Evolutionary conservation across 1,140 invertebrate species (phyloP), one percentile per base, ranked within the genome.

Genomic region (Holcopasites calliopsidis): DNA sequence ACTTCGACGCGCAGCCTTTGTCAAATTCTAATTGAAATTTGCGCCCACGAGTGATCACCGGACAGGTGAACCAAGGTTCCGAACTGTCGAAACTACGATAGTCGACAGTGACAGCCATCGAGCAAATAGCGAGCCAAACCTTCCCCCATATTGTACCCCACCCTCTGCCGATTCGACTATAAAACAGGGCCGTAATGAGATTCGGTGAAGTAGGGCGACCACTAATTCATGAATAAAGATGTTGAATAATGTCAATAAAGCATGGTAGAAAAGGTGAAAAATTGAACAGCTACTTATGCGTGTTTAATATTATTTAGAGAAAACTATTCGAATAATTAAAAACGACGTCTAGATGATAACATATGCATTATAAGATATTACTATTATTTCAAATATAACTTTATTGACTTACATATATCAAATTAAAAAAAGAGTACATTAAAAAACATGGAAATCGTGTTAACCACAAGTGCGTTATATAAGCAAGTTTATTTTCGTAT

Each of bases 71-170:
- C 42, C 42, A 31, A 28, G 49, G 28, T 55, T 44, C 60, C 54
- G 54, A 54, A 72, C 70, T 66, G 65, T 57, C 50, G 61, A 75
- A 83, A 82, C 76, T 79, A 70, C 65, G 55, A 65, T 79, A 79
- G 54, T 58, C 64, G 70, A 69, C 38, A 49, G 73, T 77, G 54
- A 44, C 66, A 31, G 68, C 79, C 75, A 77, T 82, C 79, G 79
- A 71, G 11, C 68, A 71, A 80, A 72, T 64, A 61, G 73, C 65
- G 33, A 76, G 54, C 69, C 33, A 47, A 79, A 79, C 61, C 73
- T 80, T 31, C 73, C 49, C 44, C 76, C 60, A 49, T 52, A 23
- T 35, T 13, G 6, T 64, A 52, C 65, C 80, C 81, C 76, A 79
- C 80, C 55, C 62, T 60, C 52, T 70, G 13, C 26, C 49, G 65